These are phyloP conservation scores for Anthrax anthrax DNA, from an alignment of 2,888 invertebrate species.

Conservation along the genomic window DNA sequence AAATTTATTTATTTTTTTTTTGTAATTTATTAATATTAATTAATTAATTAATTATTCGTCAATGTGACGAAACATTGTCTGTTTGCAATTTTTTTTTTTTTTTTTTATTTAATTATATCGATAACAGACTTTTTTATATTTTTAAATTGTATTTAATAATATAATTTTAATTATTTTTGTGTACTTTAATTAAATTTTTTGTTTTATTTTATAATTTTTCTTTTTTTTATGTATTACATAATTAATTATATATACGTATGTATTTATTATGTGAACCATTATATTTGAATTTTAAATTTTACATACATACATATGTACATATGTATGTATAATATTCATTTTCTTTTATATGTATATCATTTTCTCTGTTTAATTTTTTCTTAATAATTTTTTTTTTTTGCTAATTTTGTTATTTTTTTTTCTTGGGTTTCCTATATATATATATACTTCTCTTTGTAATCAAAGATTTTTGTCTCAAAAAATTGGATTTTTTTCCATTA, in stretches of 20 bases:
- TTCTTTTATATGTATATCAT: background rate
- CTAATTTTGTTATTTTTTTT: background rate
- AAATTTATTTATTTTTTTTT: constrained; percentile 9
- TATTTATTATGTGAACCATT: constrained; percentile 1
- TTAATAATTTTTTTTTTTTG: background rate
- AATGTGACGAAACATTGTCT: constrained; percentile 37
- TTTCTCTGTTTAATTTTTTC: constrained; percentile 8
- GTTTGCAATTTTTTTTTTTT: constrained; percentile 7
- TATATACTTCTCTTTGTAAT: background rate
- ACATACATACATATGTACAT: constrained; percentile 6
- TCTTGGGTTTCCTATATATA: no score
- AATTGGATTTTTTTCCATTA: background rate
- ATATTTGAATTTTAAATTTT: constrained; percentile 13
- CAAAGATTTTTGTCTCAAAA: no score
- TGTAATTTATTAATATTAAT: constrained; percentile 5
- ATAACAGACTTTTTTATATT: constrained; percentile 26
- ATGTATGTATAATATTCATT: background rate
- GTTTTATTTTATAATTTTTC: constrained; percentile 5
- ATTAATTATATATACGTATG: constrained; percentile 9
- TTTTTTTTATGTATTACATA: constrained; percentile 7
- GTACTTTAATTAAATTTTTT: constrained; percentile 14
- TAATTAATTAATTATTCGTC: constrained; percentile 31
- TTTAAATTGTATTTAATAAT: constrained; percentile 4
- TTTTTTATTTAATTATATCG: constrained; percentile 20
- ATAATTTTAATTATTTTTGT: constrained; percentile 12